Base-by-base conservation (phyloP, 37 sponge, comb jelly and placozoan genomes). In the Cliona cf. orientalis region DNA sequence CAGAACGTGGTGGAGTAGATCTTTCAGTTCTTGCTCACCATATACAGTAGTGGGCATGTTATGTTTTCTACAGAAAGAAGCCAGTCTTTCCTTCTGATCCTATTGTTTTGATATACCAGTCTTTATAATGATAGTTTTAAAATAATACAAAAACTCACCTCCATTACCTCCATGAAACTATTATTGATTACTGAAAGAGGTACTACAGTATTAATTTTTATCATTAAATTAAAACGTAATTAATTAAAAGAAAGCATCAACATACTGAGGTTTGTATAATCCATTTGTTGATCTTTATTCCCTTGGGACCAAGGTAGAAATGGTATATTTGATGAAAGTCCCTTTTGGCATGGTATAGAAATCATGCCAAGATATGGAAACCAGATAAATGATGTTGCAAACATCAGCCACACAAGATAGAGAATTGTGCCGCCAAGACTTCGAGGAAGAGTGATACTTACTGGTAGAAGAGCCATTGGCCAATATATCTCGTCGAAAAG, bases 1-100 rank as follows among this genome's bases (percentile, higher is more conserved):
- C 43, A 91, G 66, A 28, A 91, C 19, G 79, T 91, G 91, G 66
- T 86, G 69, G 41, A 71, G 71, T 19, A 89, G 55, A 35, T 76
- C 78, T 38, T 34, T 21, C 35, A 78, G 21, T 23, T 25, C 23
- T 4, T 21, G 26, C 39, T 64, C 63, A 32, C 32, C 22, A 34
- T 78, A 78, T 1, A 78, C 66, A 29, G 66, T 78, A n/a, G 46
- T 64, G 0, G 61, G 36, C 39, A 61, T 4, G 35, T 64, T 64
- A 1, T 28, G 46, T 26, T 66, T 25, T 2, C 66, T 6, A 42
- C 78, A 78, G 33, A 78, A 44, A 49, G 32, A 23, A 32, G 42
- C 49, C 34, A 65, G 23, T 29, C 65, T 60, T 34, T 43, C 42
- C 26, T 36, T 64, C 46, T 78, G 78, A 64, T 78, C 66, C 78